Conservation (phyloP, 2,797 vertebrate genomes). For the Chelmon rostratus region DNA sequence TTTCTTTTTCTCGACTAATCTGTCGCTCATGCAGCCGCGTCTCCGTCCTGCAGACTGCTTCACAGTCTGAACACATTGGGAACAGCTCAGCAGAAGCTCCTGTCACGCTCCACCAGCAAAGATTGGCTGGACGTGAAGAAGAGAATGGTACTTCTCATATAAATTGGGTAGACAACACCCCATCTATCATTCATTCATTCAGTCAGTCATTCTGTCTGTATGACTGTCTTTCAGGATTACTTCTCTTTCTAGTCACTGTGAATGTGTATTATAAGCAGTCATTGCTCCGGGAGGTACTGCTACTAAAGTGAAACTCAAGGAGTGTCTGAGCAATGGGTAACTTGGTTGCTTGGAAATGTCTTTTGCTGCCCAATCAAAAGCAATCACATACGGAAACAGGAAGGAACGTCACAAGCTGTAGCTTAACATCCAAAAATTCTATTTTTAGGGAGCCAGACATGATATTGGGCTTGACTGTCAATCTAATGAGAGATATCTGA, state of each 20-base stretch:
- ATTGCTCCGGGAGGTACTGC: background rate
- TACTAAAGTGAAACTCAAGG: too few relatives aligned
- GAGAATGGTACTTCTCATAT: background rate
- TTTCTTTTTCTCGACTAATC: background rate
- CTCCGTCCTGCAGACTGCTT: background rate
- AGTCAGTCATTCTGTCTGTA: background rate
- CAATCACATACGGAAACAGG: background rate
- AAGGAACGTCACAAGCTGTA: background rate
- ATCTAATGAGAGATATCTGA: background rate
- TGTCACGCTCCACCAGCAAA: constrained; percentile 1
- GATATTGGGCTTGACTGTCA: background rate
- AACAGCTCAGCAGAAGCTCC: constrained; percentile 10
- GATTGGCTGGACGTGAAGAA: constrained; percentile 11
- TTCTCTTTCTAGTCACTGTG: background rate
- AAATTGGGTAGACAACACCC: constrained; percentile 5
- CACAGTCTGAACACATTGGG: background rate
- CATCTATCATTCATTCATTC: background rate
- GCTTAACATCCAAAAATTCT: background rate
- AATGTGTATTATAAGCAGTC: background rate
- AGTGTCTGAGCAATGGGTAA: too few relatives aligned
- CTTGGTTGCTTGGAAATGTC: background rate
- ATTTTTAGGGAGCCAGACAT: background rate
- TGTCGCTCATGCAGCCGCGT: background rate
- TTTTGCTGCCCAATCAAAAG: background rate
- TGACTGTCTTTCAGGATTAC: background rate